Conservation (phyloP, 1,140 invertebrate genomes). For the Polypedilum vanderplanki region DNA sequence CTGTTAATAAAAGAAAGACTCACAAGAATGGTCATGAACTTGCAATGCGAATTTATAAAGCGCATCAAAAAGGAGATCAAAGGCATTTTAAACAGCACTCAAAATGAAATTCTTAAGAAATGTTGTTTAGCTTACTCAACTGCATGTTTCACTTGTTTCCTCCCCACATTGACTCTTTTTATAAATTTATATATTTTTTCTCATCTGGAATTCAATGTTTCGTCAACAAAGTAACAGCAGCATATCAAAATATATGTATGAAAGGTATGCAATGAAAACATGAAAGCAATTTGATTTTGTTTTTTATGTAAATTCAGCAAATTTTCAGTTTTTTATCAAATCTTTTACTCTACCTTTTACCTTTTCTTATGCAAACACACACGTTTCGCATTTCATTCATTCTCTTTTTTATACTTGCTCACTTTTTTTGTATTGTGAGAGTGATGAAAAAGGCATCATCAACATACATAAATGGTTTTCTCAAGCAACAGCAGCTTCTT, state of each 20-base stretch:
- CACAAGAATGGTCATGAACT: too few species aligned
- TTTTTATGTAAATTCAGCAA: conserved; percentile 10
- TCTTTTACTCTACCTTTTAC: background rate
- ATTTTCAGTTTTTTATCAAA: conserved; percentile 6
- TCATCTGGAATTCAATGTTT: background rate
- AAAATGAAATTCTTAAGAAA: background rate
- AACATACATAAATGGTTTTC: conserved; percentile 18
- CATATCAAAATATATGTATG: background rate
- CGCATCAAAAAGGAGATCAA: too few species aligned
- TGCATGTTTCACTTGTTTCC: background rate
- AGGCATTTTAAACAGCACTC: too few species aligned
- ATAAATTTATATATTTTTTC: background rate
- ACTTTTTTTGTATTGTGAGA: too few species aligned
- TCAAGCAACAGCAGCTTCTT: background rate
- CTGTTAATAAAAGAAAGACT: too few species aligned
- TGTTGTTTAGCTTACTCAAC: background rate
- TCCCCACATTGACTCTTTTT: background rate
- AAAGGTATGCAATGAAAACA: background rate
- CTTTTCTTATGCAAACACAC: background rate
- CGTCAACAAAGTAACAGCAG: background rate
- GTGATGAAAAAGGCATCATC: conserved; percentile 17
- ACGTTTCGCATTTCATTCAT: too few species aligned
- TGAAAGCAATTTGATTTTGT: background rate
- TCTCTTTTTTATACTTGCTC: too few species aligned
- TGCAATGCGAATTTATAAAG: too few species aligned